Percentiles rank a stretch among this genome's conserved stretches.
Conservation (phyloP, 2,888 invertebrate genomes). For the Agelastica alni region DNA sequence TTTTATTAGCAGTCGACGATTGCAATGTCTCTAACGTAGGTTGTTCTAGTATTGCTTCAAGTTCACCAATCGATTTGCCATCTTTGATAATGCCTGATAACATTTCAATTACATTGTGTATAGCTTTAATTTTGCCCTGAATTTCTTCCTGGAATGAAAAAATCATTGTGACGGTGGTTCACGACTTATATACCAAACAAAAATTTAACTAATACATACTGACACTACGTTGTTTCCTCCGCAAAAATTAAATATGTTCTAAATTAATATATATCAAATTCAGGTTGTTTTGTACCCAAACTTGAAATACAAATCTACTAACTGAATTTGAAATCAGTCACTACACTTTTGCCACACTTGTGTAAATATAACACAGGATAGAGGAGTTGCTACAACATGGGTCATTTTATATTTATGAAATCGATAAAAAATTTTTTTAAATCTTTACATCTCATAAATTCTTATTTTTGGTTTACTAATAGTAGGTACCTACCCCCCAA, state of each 20-base stretch:
- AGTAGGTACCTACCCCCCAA: too few relatives aligned
- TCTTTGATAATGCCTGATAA: conserved; percentile 83
- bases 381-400: too few relatives aligned
- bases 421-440: too few relatives aligned
- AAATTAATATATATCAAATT: too few relatives aligned
- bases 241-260: neutral
- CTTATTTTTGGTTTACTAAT: too few relatives aligned
- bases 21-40: neutral
- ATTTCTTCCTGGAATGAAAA: conserved; percentile 69
- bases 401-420: too few relatives aligned
- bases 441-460: too few relatives aligned
- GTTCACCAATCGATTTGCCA: conserved; percentile 60
- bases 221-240: conserved; percentile 17
- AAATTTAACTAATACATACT: conserved; percentile 47
- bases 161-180: conserved; percentile 1
- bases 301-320: too few relatives aligned
- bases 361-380: too few relatives aligned
- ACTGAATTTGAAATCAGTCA: too few relatives aligned
- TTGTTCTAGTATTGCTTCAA: conserved; percentile 42
- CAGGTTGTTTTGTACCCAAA: too few relatives aligned
- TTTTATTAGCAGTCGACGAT: neutral
- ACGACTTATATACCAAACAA: conserved; percentile 19
- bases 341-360: too few relatives aligned
- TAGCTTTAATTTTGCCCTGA: conserved; percentile 78
- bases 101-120: conserved; percentile 87